A percentile compares a stretch with the other conserved stretches of the same genome.
These are phyloP conservation scores for Apocheima hispidaria DNA, from an alignment of 2,888 invertebrate species.

Conservation along the genomic window DNA sequence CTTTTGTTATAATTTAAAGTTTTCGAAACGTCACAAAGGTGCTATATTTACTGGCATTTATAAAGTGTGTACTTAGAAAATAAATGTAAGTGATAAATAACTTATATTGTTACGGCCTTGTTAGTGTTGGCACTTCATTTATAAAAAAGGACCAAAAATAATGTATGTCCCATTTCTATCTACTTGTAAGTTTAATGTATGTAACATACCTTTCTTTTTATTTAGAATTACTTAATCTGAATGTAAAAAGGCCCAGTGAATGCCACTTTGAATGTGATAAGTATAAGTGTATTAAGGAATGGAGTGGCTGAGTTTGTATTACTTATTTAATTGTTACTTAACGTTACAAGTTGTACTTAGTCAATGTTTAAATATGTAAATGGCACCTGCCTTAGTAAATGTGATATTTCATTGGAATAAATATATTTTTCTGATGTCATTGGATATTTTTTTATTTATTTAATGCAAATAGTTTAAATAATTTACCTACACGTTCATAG, in stretches of 20 bases:
- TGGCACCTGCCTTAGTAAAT: slow-evolving; percentile 19
- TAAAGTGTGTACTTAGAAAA: slow-evolving; percentile 1
- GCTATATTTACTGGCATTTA: not conserved
- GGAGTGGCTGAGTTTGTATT: not conserved
- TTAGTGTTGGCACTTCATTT: not conserved
- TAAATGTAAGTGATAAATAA: no score
- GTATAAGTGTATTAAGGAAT: not conserved
- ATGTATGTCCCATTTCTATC: not conserved
- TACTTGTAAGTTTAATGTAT: not conserved
- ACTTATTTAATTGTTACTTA: slow-evolving; percentile 11
- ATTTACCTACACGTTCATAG: no score
- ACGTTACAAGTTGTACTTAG: slow-evolving; percentile 19
- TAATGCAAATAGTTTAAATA: not conserved
- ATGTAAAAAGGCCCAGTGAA: not conserved
- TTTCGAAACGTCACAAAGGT: slow-evolving; percentile 7
- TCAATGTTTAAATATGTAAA: slow-evolving; percentile 13
- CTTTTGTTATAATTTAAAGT: no score
- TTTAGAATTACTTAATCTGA: not conserved
- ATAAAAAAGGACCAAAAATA: slow-evolving; percentile 10
- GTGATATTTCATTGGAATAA: slow-evolving; percentile 23
- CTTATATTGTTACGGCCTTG: no score
- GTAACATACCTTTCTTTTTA: not conserved
- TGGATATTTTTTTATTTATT: not conserved
- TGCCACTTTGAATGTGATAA: slow-evolving; percentile 1
- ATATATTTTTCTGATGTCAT: slow-evolving; percentile 13